A percentile compares a stretch with the other conserved stretches of the same genome.
phyloP scores from a whole-genome alignment of 2,113 vertebrate species.

The Isurus oxyrinchus region DNA sequence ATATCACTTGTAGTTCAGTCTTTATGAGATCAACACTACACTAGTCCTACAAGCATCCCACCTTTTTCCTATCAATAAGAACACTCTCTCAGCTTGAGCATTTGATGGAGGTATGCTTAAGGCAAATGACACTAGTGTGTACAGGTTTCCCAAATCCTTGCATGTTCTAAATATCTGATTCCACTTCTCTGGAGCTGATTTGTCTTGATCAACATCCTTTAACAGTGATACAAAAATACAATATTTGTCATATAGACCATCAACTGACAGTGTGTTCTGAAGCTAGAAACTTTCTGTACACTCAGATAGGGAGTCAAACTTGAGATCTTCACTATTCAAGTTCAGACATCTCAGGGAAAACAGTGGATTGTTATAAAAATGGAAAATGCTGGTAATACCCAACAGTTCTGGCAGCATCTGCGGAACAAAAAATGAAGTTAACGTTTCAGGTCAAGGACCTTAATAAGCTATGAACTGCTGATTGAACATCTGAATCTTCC shows the following conservation, averaged over 20 bases:
- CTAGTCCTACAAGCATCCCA: neutral
- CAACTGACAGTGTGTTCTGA: neutral
- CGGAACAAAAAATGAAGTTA: no score
- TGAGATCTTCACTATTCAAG: neutral
- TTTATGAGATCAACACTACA: neutral
- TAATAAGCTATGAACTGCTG: no score
- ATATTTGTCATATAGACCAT: neutral
- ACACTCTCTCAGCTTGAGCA: neutral
- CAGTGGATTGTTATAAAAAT: no score
- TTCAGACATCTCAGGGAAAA: neutral
- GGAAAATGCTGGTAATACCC: no score
- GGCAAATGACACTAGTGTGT: neutral
- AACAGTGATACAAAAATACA: neutral
- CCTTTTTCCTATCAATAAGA: neutral
- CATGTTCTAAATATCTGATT: neutral
- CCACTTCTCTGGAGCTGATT: neutral
- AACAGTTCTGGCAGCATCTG: no score
- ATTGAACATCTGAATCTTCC: no score
- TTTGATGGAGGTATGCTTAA: neutral
- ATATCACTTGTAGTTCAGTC: neutral
- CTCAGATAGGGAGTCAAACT: neutral
- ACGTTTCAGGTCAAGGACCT: no score
- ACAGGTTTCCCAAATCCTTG: no score
- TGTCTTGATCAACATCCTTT: neutral
- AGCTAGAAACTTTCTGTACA: neutral